Base-by-base conservation (phyloP, 2,113 vertebrate genomes). In the Bungarus multicinctus region DNA sequence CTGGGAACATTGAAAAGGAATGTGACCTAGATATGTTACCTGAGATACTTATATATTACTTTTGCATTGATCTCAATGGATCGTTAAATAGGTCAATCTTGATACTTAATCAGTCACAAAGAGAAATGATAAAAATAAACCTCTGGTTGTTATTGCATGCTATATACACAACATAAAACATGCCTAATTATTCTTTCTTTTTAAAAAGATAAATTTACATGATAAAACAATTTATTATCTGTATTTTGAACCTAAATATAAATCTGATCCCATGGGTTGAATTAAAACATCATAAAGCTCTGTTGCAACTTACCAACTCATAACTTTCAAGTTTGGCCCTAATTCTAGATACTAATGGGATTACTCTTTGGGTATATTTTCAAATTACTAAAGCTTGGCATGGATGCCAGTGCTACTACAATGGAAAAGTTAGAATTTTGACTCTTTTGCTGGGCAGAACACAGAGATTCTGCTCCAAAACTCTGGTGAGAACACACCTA, bases 21-120 rank as follows among this genome's bases (percentile, higher is more conserved):
- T 10, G 27, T 53, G 55, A 64, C 90, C 93, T 93, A 93, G 57
- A 91, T 89, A 60, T 85, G 5, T 89, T 89, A 43, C n/a, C 45
- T 89, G 50, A 50, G 45, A 45, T 93, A 43, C 12, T 93, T 90
- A 91, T 69, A 7, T 92, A 45, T 34, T 86, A 89, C 20, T 14
- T 50, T n/a, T 89, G 23, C n/a, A 74, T 18, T 93, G 87, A 89
- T 86, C 43, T 30, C 74, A 93, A n/a, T 18, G 30, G 87, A 89
- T 52, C 91, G 47, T 91, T 85, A 86, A 92, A 54, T 34, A 85
- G 69, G 47, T 25, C 86, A 92, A 0, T 53, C 34, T 45, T 91
- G 91, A 57, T 47, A n/a, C 50, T 54, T 94, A 91, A 93, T 88
- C 74, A 47, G 30, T 60, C 81, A 85, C n/a, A 90, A 93, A 50